Base-by-base conservation (phyloP, 2,797 vertebrate species). In the Lithobates sylvaticus region DNA sequence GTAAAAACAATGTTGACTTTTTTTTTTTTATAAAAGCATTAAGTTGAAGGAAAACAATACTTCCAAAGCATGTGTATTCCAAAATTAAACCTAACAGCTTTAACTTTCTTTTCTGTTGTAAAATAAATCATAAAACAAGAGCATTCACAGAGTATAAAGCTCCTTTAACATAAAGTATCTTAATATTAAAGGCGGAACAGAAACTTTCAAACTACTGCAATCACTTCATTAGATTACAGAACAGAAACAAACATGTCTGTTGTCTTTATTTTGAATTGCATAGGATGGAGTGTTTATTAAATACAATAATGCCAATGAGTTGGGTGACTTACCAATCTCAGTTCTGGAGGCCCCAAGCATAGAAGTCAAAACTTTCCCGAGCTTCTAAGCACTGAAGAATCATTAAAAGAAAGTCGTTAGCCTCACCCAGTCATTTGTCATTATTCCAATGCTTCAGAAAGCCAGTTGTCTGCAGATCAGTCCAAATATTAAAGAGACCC, bases 311-410 rank as follows among this genome's bases (percentile, higher is more conserved):
- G 70, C 88, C 88, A 16, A 78, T 26, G 81, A 87, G 27, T 78
- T 69, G 85, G 64, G 87, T 39, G 82, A 94, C 93, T 94, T 92
- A 95, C 94, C 93, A 10, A 76, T 78, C 76, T 88, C 69, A 5
- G 84, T 58, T 91, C n/a, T 23, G 86, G 89, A 88, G 88, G 89
- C 86, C 89, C 26, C 88, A 10, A 39, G 86, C 36, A 88, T 83
- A 36, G 88, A 89, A 89, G 89, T 83, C 76, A 74, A 88, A 77
- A 83, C 71, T 89, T 78, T 73, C 84, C 65, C 9, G 74, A 0
- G 0, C 79, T 89, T 89, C 89, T 78, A 87, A 89, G 67, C 79
- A 84, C 67, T 36, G 81, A 87, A 89, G 89, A 88, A 58, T 67
- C 72, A 77, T 54, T 88, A 90, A 89, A 36, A 73, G 16, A 67